These are phyloP conservation scores for Caenorhabditis becei DNA, from an alignment of 2,888 invertebrate genomes.

Conservation along the genomic window DNA sequence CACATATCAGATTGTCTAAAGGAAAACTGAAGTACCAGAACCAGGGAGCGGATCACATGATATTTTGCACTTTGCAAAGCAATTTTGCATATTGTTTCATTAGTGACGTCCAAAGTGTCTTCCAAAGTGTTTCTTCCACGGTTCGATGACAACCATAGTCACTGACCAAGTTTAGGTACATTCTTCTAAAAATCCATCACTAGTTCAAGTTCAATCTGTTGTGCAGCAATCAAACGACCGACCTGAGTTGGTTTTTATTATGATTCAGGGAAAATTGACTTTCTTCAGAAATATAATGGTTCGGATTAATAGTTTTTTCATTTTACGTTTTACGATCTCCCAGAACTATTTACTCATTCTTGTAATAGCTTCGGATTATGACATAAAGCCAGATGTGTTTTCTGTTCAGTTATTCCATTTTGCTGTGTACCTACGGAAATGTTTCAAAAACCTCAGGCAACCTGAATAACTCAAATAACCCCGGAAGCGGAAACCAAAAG, in stretches of 20 bases:
- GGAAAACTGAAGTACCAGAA: not conserved
- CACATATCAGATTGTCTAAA: not conserved
- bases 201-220: not conserved
- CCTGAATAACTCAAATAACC: slow-evolving; percentile 4
- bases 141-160: not conserved
- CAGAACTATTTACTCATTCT: not conserved
- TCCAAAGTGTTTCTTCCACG: slow-evolving; percentile 13
- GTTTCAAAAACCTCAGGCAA: not conserved
- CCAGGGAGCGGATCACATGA: too few species aligned
- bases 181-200: too few species aligned
- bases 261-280: slow-evolving; percentile 2
- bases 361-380: not conserved
- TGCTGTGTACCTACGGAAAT: too few species aligned
- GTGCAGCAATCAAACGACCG: not conserved
- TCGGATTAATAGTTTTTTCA: not conserved
- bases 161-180: not conserved
- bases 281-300: not conserved
- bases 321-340: not conserved
- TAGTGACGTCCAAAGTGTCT: slow-evolving; percentile 23
- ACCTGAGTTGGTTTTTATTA: slow-evolving; percentile 2
- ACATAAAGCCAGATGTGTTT: not conserved
- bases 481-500: slow-evolving; percentile 28
- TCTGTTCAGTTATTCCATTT: not conserved
- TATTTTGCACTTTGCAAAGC: not conserved
- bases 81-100: slow-evolving; percentile 43